Percentiles rank a stretch among this genome's conserved stretches.
Evolutionary conservation across 2,888 invertebrate genomes (phyloP).

Genomic region (Melikaiella ostensackeni): DNA sequence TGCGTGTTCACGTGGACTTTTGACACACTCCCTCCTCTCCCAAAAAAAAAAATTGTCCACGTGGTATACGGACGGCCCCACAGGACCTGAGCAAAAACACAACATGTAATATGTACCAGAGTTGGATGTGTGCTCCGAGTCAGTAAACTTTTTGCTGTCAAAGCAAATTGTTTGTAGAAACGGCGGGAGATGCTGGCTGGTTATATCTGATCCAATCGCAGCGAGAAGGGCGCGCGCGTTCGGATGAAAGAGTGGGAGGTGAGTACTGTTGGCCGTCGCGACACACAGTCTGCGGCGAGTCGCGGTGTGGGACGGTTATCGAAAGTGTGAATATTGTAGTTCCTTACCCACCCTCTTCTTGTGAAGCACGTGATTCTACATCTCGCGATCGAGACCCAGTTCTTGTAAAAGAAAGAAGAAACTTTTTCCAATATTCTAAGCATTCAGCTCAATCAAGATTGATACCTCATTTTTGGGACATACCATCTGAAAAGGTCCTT

Average conservation of each 20-base stretch:
- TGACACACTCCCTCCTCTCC: too few relatives aligned
- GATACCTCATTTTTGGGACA: not conserved
- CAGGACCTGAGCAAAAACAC: too few relatives aligned
- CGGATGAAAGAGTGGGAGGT: conserved; percentile 25
- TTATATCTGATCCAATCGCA: conserved; percentile 25
- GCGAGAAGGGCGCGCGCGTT: conserved; percentile 36
- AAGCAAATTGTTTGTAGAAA: conserved; percentile 33
- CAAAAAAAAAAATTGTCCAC: too few relatives aligned
- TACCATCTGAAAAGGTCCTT: not conserved
- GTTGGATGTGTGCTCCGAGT: not conserved
- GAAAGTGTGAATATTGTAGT: not conserved
- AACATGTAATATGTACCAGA: not conserved
- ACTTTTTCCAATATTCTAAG: not conserved
- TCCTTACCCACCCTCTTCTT: not conserved
- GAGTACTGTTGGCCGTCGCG: conserved; percentile 39
- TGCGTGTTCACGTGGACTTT: too few relatives aligned
- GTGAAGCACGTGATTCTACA: not conserved
- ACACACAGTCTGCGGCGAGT: conserved; percentile 58
- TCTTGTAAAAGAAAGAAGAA: not conserved
- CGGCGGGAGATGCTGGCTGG: not conserved
- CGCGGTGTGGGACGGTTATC: not conserved
- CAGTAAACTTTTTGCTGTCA: conserved; percentile 17
- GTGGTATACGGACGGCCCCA: too few relatives aligned
- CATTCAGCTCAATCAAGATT: not conserved
- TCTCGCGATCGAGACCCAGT: not conserved